These are phyloP conservation scores for Clupea harengus DNA, from an alignment of 2,113 vertebrate genomes.

Conservation along the genomic window DNA sequence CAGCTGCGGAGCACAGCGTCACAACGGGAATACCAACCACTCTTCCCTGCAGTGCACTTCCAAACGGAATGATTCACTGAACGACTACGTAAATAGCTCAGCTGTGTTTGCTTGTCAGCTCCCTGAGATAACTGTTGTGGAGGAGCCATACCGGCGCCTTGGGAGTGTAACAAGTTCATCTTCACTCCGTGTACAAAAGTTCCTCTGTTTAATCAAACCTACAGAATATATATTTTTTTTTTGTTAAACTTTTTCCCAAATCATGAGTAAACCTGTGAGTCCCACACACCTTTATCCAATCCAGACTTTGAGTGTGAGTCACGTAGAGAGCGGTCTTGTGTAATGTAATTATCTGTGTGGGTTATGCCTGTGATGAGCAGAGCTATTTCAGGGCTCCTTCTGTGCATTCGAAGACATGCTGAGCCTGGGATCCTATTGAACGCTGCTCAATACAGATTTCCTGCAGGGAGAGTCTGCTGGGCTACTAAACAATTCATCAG, in stretches of 20 bases:
- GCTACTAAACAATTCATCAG: background rate
- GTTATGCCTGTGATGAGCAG: background rate
- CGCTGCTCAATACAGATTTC: background rate
- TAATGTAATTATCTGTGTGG: background rate
- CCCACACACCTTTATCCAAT: background rate
- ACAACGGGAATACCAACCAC: background rate
- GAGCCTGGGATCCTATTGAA: background rate
- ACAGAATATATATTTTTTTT: background rate
- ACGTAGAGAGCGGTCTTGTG: background rate
- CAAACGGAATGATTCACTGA: background rate
- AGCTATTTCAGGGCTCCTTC: background rate
- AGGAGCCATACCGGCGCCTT: background rate
- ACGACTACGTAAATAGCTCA: background rate
- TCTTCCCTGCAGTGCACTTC: background rate
- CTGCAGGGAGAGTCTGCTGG: background rate
- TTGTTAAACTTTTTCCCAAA: background rate
- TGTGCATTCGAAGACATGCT: background rate
- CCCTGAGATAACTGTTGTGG: background rate
- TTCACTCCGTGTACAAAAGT: background rate
- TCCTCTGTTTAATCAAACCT: background rate
- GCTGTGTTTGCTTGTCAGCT: background rate
- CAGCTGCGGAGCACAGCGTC: constrained; percentile 71
- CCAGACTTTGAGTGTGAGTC: background rate
- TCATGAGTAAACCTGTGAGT: background rate
- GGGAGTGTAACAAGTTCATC: background rate